Base-by-base conservation (phyloP, 2,797 vertebrate genomes). In the Protosalanx chinensis region DNA sequence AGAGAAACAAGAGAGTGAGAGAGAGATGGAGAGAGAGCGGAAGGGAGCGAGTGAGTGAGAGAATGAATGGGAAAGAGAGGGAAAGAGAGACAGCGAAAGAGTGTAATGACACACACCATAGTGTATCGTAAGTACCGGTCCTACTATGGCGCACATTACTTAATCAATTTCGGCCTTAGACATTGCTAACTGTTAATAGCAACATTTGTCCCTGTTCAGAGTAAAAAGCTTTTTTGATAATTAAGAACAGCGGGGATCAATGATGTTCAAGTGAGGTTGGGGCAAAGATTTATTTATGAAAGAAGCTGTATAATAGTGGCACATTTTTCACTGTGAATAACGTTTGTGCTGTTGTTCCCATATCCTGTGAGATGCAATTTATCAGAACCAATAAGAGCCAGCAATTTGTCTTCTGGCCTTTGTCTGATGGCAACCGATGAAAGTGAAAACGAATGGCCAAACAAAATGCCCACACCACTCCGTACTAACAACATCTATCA, bases 371-470 rank as follows among this genome's bases (percentile, higher is more conserved):
- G 72, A 83, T 76, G 74, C 83, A 84, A 89, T 90, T 84, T 79
- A 90, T 91, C 33, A 73, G 83, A 67, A 60, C 76, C 89, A 91
- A 81, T 74, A 89, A 84, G 82, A 87, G 82, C 72, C 30, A 78
- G 78, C 81, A 72, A 90, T 91, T 88, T 82, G 85, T 93, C 90
- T 90, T 86, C 68, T 63, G 73, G 80, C 84, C 77, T 86, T 89
- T 90, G 85, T 88, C 87, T 90, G 85, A 90, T 87, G 79, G 75
- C 87, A 86, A 82, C 86, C 87, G 89, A 91, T 88, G 84, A 88
- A 88, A 88, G 86, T 78, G 71, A 83, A 80, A 84, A 81, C 76
- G 87, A 90, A 84, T 82, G 79, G 81, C 80, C 81, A 67, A 70
- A 70, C 76, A 69, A 65, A 23, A n/a, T 23, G 41, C 23, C 79